These are phyloP conservation scores for Tipula vernalis DNA, from an alignment of 2,888 invertebrate species.

Conservation along the genomic window DNA sequence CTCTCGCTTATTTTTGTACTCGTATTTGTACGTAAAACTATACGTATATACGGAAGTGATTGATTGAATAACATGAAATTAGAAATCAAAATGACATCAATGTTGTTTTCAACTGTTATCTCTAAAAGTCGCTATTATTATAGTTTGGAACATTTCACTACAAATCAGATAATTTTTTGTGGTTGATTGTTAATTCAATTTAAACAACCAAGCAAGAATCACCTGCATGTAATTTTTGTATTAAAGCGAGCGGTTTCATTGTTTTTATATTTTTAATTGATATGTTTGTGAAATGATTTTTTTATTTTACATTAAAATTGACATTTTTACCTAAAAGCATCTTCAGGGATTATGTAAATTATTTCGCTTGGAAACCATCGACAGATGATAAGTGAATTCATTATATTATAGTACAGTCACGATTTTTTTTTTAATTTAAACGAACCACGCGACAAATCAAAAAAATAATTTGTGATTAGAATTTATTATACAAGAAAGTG, in stretches of 20 bases:
- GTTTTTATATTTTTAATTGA: neutral
- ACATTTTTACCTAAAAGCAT: too few relatives aligned
- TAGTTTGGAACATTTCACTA: neutral
- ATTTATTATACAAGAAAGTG: neutral
- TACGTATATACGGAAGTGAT: neutral
- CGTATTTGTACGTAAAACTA: neutral
- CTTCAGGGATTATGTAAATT: neutral
- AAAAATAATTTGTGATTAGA: neutral
- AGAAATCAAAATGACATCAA: neutral
- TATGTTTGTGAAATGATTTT: neutral
- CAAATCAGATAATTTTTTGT: neutral
- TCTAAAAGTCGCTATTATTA: neutral
- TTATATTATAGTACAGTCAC: neutral
- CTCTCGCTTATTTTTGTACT: neutral
- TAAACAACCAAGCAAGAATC: neutral
- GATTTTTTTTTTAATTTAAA: too few relatives aligned
- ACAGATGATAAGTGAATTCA: neutral
- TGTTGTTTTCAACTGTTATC: neutral
- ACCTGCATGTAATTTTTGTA: neutral
- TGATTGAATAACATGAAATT: neutral
- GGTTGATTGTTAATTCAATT: neutral
- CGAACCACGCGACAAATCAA: neutral
- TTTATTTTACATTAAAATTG: neutral
- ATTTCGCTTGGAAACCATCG: neutral
- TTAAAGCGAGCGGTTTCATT: neutral